A percentile compares a stretch with the other conserved stretches of the same genome.
phyloP scores from a whole-genome alignment of 2,113 vertebrate genomes.

The Mystacornis crossleyi region DNA sequence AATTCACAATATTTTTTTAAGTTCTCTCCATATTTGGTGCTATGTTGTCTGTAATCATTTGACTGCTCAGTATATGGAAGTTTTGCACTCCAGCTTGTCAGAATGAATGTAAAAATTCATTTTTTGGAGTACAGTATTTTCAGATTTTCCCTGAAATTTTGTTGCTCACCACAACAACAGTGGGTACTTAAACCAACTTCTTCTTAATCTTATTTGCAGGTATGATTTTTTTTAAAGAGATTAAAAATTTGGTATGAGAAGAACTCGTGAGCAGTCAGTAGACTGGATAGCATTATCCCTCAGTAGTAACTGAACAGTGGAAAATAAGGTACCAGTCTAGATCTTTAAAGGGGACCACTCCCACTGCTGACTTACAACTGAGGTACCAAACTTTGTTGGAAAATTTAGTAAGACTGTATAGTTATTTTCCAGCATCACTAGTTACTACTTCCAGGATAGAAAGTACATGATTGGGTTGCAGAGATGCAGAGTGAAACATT shows the following conservation, averaged over 20 bases:
- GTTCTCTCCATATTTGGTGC: background rate
- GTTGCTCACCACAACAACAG: background rate
- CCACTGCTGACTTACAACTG: background rate
- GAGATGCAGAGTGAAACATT: background rate
- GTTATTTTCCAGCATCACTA: background rate
- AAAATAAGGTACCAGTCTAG: background rate
- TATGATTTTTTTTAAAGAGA: background rate
- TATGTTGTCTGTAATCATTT: background rate
- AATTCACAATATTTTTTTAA: background rate
- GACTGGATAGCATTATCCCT: background rate
- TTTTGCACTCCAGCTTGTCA: background rate
- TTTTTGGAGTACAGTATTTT: background rate
- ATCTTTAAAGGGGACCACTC: background rate
- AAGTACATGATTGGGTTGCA: background rate
- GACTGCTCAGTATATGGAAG: background rate
- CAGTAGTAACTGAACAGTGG: background rate
- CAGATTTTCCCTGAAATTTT: background rate
- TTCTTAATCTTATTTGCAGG: background rate
- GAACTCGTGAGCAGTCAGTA: background rate
- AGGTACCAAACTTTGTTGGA: background rate
- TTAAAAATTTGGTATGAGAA: background rate
- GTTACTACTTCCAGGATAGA: background rate
- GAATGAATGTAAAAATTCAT: background rate
- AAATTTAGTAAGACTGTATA: background rate
- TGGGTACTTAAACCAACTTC: background rate